Evolutionary conservation across 2,113 vertebrate species (phyloP).

Genomic region (Eupsittula cactorum): DNA sequence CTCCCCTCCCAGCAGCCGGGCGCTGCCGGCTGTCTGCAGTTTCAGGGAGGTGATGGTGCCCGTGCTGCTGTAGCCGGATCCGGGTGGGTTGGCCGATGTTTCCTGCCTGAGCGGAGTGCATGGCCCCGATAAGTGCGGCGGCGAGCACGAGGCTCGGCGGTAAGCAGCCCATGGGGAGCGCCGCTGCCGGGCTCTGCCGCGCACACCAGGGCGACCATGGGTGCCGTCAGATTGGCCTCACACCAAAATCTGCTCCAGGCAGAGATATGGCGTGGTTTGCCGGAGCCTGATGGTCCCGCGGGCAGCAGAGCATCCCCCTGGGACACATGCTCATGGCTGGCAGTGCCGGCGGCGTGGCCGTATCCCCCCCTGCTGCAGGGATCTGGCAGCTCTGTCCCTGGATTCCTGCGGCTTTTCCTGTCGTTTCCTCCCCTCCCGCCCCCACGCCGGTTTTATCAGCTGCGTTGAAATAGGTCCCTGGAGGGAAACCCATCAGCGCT

Average conservation of each 20-base stretch:
- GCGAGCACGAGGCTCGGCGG: background rate
- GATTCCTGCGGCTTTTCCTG: constrained; percentile 25
- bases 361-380: background rate
- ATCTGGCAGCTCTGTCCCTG: background rate
- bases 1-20: background rate
- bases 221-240: background rate
- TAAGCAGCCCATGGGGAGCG: background rate
- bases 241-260: background rate
- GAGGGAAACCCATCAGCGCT: constrained; percentile 40
- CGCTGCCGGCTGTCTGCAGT: background rate
- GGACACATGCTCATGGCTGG: background rate
- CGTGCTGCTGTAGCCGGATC: background rate
- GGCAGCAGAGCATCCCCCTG: background rate
- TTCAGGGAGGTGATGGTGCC: background rate
- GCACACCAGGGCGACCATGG: background rate
- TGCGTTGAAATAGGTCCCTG: constrained; percentile 15
- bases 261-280: background rate
- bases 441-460: constrained; percentile 22
- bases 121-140: constrained; percentile 38
- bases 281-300: fast-evolving
- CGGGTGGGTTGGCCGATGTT: background rate
- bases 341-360: fast-evolving
- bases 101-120: constrained; percentile 55
- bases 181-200: background rate
- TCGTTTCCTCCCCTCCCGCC: constrained; percentile 3